A percentile compares a stretch with the other conserved stretches of the same genome.
Conservation (phyloP, 2,113 vertebrate species). For the Neolamprologus sp. region DNA sequence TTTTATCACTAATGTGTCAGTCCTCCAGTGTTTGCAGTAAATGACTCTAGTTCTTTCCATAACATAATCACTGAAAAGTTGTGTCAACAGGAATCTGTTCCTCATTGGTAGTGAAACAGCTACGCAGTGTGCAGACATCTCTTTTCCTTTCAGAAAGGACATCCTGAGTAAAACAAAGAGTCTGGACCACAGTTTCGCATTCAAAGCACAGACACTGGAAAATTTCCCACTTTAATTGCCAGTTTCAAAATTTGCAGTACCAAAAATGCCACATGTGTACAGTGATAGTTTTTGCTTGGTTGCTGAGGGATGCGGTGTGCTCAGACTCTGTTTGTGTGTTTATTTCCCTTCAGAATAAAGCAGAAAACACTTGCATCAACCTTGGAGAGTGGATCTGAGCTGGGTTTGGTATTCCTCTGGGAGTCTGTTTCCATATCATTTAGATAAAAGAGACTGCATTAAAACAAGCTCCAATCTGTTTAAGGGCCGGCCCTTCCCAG, state of each 20-base stretch:
- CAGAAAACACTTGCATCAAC: background rate
- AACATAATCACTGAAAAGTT: background rate
- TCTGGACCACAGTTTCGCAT: background rate
- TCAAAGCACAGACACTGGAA: background rate
- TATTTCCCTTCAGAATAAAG: background rate
- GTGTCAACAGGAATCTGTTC: slow-evolving; percentile 45
- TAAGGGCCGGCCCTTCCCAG: background rate
- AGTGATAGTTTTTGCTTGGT: background rate
- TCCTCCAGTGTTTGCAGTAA: background rate
- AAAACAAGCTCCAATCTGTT: slow-evolving; percentile 17
- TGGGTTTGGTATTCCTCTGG: slow-evolving; percentile 7
- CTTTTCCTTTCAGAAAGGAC: slow-evolving; percentile 50
- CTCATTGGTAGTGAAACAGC: slow-evolving; percentile 2
- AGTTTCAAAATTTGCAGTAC: background rate
- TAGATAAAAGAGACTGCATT: slow-evolving; percentile 35
- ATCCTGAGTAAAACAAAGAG: slow-evolving; percentile 54
- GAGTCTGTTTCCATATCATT: slow-evolving; percentile 18
- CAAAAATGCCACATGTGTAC: background rate
- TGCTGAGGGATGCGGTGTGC: background rate
- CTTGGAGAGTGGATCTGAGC: background rate
- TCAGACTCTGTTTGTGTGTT: background rate
- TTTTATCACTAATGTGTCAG: background rate
- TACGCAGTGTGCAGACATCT: background rate
- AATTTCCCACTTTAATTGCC: background rate
- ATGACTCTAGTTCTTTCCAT: background rate